These are phyloP conservation scores for Antechinus flavipes DNA, from an alignment of 2,113 vertebrate genomes.

Conservation along the genomic window DNA sequence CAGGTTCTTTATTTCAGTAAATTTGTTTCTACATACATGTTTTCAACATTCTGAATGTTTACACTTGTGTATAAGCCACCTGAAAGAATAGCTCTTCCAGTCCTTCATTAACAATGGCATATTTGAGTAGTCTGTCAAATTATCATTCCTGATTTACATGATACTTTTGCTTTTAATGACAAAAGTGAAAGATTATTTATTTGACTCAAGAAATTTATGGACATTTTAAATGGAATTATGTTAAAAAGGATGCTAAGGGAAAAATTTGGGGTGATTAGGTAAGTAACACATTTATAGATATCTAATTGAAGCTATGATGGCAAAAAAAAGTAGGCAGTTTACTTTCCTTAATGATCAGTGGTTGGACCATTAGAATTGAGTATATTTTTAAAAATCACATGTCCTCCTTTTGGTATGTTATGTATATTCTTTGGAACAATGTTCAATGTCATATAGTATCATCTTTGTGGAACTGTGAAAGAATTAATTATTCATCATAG, in stretches of 20 bases:
- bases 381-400: background rate
- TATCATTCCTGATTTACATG: conserved; percentile 85
- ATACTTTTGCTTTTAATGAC: conserved; percentile 79
- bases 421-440: conserved; percentile 6
- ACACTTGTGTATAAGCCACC: background rate
- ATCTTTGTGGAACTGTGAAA: conserved; percentile 26
- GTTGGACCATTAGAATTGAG: conserved; percentile 67
- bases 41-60: background rate
- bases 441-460: background rate
- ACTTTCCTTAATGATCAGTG: conserved; percentile 79
- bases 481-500: background rate
- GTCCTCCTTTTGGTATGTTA: background rate
- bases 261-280: conserved; percentile 87
- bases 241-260: conserved; percentile 82
- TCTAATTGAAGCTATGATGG: conserved; percentile 86
- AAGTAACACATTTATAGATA: conserved; percentile 87
- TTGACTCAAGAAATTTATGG: conserved; percentile 85
- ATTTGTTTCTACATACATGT: background rate
- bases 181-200: conserved; percentile 84
- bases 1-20: conserved; percentile 23
- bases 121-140: conserved; percentile 69
- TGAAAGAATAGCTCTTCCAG: conserved; percentile 50
- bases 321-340: conserved; percentile 77
- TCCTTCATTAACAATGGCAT: conserved; percentile 78
- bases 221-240: conserved; percentile 85